Conservation (phyloP, 92 coral and sea anemone species). For the Phymanthus crucifer region DNA sequence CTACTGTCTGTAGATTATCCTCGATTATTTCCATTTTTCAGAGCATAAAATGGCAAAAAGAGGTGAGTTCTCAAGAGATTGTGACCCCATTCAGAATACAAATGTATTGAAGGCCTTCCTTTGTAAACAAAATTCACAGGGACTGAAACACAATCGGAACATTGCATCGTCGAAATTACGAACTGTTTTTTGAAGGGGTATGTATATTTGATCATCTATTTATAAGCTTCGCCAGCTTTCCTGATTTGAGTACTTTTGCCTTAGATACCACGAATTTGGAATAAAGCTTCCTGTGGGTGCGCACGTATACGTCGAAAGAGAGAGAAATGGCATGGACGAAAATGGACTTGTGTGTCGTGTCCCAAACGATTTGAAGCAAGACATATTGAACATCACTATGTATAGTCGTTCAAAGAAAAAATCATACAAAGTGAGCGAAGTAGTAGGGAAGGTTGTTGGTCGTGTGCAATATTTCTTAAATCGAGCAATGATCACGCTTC, state of each 20-base stretch:
- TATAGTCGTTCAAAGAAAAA: background rate
- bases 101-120: background rate
- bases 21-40: background rate
- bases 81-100: background rate
- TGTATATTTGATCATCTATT: no score
- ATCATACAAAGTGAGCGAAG: conserved; percentile 1
- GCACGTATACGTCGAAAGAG: background rate
- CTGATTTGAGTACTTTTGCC: no score
- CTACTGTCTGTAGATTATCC: background rate
- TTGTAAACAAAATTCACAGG: background rate
- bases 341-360: no score
- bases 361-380: background rate
- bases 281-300: conserved; percentile 9
- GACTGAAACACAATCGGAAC: background rate
- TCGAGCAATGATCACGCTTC: background rate
- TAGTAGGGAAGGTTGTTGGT: background rate
- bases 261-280: conserved; percentile 11
- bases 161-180: no score
- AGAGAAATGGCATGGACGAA: conserved; percentile 7
- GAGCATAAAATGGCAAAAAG: background rate
- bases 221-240: no score
- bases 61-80: background rate
- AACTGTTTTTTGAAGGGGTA: no score
- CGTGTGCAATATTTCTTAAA: conserved; percentile 11
- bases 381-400: background rate